Evolutionary conservation across 1,140 invertebrate species (phyloP), one percentile per base, ranked within the genome.

Genomic region (Cotesia glomerata): DNA sequence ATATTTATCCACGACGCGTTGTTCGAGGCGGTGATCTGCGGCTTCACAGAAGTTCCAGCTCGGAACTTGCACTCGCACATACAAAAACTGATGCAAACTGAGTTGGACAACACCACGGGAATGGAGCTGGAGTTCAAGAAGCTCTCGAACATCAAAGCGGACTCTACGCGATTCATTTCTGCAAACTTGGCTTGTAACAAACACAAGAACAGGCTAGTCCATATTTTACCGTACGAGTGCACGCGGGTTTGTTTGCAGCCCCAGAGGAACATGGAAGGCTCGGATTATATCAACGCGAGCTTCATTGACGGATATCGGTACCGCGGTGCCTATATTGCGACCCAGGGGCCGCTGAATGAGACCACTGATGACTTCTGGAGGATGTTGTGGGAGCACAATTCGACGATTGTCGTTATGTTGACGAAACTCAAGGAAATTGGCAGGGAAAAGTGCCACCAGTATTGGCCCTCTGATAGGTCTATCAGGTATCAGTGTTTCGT

Each of bases 321-420:
- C 86, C 91, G 95, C 18, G 93, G 92, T 71, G 97, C 97, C 2
- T 99, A 99, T 81, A 98, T 99, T 73, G 98, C 98, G 0, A 98
- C 98, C 4, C 98, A 99, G 88, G 98, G 97, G 8, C 98, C 98
- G 0, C 87, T 99, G 13, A 91, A 92, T 32, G 96, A 99, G 77
- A 99, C 98, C 0, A 96, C 96, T 0, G 97, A 98, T 78, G 98
- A 99, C 83, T 97, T 99, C 80, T 99, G 98, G 98, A 90, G 98
- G 74, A 99, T 99, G 98, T 88, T 99, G n/a, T 99, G 98, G 98
- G 98, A 99, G 84, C 97, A 99, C 83, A 99, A 99, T 86, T 99
- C 97, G 0, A 99, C 97, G 4, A 99, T 99, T 84, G 94, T 99
- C 49, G 98, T 99, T 8, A 99, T 99, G 97, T 88, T 99, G 49